Base-by-base conservation (phyloP, 2,888 invertebrate species). In the Drosophila pegasa region DNA sequence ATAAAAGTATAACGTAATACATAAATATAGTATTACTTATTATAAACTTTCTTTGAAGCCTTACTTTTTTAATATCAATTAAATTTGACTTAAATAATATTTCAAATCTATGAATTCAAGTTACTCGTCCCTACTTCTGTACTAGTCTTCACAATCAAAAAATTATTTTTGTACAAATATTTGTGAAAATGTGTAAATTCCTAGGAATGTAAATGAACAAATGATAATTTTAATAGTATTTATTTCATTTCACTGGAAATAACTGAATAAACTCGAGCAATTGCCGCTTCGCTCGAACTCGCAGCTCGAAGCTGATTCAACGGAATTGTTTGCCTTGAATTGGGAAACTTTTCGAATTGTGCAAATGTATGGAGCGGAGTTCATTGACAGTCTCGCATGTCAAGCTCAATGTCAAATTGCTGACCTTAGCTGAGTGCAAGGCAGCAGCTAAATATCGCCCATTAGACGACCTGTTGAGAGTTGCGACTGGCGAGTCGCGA, bases 391-490 rank as follows among this genome's bases (percentile, higher is more conserved):
- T 52, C 59, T 54, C 22, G 33, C 33, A 16, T 35, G 50, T 56
- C 50, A 31, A 43, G 76, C 63, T 69, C 88, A 83, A 86, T 79
- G 88, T 86, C 88, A 88, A 82, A 68, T 62, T 31, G 67, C 54
- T 72, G 83, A 83, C 83, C 88, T 79, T 45, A 51, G 52, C 18
- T 48, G 41, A 54, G 76, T 51, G 77, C 43, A 71, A 51, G 33
- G 47, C 18, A 58, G 51, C 61, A 51, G 41, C 45, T 29, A 22
- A 47, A 60, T 58, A 72, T 65, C 33, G 38, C 20, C n/a, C 47
- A 67, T 76, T 45, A 6, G 43, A 60, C 69, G 83, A 83, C 88
- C 83, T 83, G 83, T 85, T 88, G 83, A 76, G 61, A 76, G 54
- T n/a, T n/a, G n/a, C n/a, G n/a, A n/a, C n/a, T n/a, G n/a, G n/a